Conservation (phyloP, 2,113 vertebrate genomes). For the Malaclemys terrapin region DNA sequence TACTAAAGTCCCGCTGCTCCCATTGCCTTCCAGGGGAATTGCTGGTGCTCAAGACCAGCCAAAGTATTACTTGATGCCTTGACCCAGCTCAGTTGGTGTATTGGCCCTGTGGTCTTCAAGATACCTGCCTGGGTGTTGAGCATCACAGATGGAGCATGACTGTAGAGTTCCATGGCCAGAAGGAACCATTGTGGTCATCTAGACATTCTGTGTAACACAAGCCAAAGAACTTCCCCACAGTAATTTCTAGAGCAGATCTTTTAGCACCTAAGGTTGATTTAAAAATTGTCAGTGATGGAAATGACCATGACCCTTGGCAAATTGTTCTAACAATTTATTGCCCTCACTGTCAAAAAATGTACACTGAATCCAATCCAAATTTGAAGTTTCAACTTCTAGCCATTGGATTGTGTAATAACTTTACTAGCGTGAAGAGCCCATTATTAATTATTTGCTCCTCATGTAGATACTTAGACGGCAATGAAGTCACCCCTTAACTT, state of each 20-base stretch:
- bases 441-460: too few relatives aligned
- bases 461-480: too few relatives aligned
- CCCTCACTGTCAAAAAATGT: too few relatives aligned
- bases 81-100: not conserved
- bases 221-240: not conserved
- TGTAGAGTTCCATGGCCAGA: not conserved
- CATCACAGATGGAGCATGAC: not conserved
- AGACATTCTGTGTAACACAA: not conserved
- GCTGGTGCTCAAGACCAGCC: not conserved
- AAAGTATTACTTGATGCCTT: not conserved
- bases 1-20: not conserved
- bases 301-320: too few relatives aligned
- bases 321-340: too few relatives aligned
- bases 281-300: not conserved
- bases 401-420: too few relatives aligned
- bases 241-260: not conserved
- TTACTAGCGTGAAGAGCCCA: too few relatives aligned
- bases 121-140: not conserved
- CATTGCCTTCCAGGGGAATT: not conserved
- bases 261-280: not conserved
- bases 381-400: too few relatives aligned
- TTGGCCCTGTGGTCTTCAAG: not conserved
- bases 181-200: not conserved
- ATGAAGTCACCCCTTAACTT: too few relatives aligned
- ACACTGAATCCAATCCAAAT: too few relatives aligned